Evolutionary conservation across 2,113 vertebrate species (phyloP).

Genomic region (Microtus ochrogaster): DNA sequence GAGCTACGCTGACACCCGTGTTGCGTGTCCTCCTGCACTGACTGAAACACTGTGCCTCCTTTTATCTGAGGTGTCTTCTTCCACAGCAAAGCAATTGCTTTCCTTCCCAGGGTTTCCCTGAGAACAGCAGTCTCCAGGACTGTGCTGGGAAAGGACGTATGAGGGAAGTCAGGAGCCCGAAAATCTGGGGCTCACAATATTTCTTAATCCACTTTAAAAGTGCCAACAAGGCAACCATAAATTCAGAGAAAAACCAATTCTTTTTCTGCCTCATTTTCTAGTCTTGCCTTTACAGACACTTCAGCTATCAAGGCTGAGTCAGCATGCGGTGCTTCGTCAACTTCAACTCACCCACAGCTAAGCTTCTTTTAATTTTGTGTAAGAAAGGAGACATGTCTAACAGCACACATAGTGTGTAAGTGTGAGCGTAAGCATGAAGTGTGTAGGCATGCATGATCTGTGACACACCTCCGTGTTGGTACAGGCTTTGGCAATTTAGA

Average conservation of each 20-base stretch:
- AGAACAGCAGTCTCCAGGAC: not conserved
- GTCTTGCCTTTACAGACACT: not conserved
- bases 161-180: not conserved
- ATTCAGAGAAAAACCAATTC: not conserved
- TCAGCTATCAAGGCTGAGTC: not conserved
- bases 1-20: not conserved
- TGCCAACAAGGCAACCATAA: not conserved
- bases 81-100: not conserved
- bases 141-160: not conserved
- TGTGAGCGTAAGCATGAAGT: not conserved
- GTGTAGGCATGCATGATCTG: too few species aligned
- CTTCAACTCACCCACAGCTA: not conserved
- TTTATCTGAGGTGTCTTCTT: not conserved
- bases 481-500: not conserved
- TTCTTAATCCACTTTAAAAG: not conserved
- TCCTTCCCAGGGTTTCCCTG: not conserved
- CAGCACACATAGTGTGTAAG: not conserved
- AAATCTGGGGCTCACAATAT: not conserved
- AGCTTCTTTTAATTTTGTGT: not conserved
- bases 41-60: not conserved
- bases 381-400: not conserved
- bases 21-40: not conserved
- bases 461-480: not conserved
- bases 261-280: not conserved
- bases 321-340: not conserved